A percentile compares a stretch with the other conserved stretches of the same genome.
Conservation (phyloP, 64 coral and sea anemone genomes). For the Dendrophyllia cribrosa region DNA sequence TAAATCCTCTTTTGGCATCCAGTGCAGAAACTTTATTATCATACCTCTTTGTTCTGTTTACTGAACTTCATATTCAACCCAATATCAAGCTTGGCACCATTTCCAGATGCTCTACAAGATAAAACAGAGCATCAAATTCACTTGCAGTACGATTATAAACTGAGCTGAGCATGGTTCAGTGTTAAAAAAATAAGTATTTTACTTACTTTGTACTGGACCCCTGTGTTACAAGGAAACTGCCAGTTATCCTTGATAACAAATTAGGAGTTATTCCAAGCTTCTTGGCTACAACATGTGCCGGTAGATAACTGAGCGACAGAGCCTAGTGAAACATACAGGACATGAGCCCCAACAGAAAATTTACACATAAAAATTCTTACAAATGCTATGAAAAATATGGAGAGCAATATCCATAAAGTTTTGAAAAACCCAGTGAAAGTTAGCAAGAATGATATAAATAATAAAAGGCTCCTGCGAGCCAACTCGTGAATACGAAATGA, state of each 20-base stretch:
- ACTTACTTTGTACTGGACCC: conserved; percentile 84
- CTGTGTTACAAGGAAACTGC: conserved; percentile 75
- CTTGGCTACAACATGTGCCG: conserved; percentile 73
- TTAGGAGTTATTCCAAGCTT: conserved; percentile 80
- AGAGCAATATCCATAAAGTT: too few relatives aligned
- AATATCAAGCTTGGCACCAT: conserved; percentile 80
- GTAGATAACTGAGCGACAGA: conserved; percentile 71
- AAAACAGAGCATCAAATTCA: too few relatives aligned
- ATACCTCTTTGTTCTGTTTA: conserved; percentile 97
- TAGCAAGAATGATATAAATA: too few relatives aligned
- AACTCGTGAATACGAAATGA: too few relatives aligned
- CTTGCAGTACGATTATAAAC: too few relatives aligned
- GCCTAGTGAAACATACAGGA: conserved; percentile 32
- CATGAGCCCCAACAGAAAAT: background rate
- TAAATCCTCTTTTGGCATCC: too few relatives aligned
- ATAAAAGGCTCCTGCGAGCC: too few relatives aligned
- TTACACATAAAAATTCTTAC: background rate
- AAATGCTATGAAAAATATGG: too few relatives aligned
- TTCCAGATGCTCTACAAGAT: conserved; percentile 26
- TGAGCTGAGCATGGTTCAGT: too few relatives aligned
- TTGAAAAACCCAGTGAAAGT: too few relatives aligned
- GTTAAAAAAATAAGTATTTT: too few relatives aligned
- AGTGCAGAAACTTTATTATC: too few relatives aligned
- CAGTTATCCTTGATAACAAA: conserved; percentile 80
- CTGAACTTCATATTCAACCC: conserved; percentile 95